Conservation (phyloP, 2,888 invertebrate genomes). For the Conistra vaccinii region DNA sequence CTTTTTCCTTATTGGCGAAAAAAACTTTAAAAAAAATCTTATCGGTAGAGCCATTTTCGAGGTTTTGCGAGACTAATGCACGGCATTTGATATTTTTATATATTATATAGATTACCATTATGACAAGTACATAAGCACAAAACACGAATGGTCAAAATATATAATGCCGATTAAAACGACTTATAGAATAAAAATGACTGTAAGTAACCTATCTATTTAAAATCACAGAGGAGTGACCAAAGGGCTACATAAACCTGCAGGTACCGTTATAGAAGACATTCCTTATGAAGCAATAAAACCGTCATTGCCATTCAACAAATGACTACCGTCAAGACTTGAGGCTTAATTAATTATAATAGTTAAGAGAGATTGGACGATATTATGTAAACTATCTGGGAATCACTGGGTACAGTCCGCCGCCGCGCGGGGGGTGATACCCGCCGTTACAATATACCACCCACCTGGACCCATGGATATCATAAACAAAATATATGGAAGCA, state of each 20-base stretch:
- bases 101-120: too few species aligned
- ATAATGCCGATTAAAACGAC: slow-evolving; percentile 17
- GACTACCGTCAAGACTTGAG: slow-evolving; percentile 76
- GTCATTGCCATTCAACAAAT: slow-evolving; percentile 78
- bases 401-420: slow-evolving; percentile 38
- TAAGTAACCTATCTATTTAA: slow-evolving; percentile 25
- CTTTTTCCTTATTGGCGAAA: too few species aligned
- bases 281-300: slow-evolving; percentile 70
- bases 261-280: slow-evolving; percentile 72
- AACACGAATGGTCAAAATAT: slow-evolving; percentile 8
- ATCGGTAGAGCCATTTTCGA: too few species aligned
- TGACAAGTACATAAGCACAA: background rate
- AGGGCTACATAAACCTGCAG: slow-evolving; percentile 34
- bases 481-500: slow-evolving; percentile 60
- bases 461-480: slow-evolving; percentile 53
- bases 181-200: slow-evolving; percentile 31
- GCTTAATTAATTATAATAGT: slow-evolving; percentile 86
- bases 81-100: too few species aligned
- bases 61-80: too few species aligned
- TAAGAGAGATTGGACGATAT: slow-evolving; percentile 81
- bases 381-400: slow-evolving; percentile 76
- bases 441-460: slow-evolving; percentile 70
- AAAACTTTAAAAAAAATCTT: too few species aligned
- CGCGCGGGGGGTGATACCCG: slow-evolving; percentile 61
- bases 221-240: slow-evolving; percentile 41